These are phyloP conservation scores for Tauraco hartlaubi DNA, from an alignment of 2,797 vertebrate genomes.

Conservation along the genomic window DNA sequence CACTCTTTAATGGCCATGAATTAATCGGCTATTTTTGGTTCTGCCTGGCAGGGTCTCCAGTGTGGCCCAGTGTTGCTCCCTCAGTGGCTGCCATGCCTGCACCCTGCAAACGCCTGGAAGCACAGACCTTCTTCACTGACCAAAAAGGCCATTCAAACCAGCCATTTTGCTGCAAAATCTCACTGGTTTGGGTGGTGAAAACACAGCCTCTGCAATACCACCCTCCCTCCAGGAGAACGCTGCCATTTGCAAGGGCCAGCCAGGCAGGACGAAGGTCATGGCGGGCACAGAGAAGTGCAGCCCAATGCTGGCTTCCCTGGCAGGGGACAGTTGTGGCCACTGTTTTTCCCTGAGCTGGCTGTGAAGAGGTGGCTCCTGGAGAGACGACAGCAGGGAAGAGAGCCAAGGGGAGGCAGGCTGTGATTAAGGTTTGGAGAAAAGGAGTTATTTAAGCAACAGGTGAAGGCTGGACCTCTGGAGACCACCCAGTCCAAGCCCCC, in stretches of 20 bases:
- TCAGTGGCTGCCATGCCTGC: neutral
- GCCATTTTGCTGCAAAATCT: neutral
- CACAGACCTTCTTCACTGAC: neutral
- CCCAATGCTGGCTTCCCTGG: fast-evolving
- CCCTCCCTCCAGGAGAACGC: too few species aligned
- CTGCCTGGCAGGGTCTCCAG: neutral
- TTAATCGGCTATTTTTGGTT: neutral
- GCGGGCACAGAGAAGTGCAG: neutral
- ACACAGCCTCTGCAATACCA: neutral
- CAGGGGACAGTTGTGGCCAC: neutral
- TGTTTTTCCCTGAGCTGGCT: fast-evolving
- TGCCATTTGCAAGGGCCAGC: fast-evolving
- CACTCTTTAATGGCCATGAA: neutral
- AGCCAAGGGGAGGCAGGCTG: neutral
- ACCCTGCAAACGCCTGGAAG: neutral
- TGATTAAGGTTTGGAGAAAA: neutral
- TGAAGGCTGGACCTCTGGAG: neutral
- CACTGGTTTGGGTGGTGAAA: neutral
- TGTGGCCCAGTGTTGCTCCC: neutral
- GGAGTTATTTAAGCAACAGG: neutral
- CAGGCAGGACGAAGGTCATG: neutral
- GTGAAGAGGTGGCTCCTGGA: neutral
- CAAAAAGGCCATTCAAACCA: neutral
- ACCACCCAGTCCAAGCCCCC: neutral
- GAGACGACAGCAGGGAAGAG: fast-evolving